Evolutionary conservation across 2,888 invertebrate species (phyloP).

Genomic region (Aphidoletes aphidimyza): DNA sequence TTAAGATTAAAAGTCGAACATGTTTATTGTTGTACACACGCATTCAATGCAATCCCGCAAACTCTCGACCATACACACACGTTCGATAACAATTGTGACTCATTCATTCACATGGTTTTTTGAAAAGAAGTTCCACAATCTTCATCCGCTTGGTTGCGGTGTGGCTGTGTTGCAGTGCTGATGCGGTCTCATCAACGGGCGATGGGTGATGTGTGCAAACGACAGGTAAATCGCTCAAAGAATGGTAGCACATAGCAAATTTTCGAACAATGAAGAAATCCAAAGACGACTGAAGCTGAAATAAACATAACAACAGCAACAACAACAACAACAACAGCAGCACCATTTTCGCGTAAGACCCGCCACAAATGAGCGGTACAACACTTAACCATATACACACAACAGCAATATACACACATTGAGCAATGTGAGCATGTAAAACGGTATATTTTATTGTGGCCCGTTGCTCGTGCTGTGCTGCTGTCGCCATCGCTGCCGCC

Average conservation of each 20-base stretch:
- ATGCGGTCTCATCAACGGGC: not conserved
- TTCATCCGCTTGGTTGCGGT: not conserved
- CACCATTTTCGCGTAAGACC: conserved; percentile 4
- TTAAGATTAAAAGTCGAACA: not conserved
- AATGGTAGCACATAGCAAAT: not conserved
- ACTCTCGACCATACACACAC: not conserved
- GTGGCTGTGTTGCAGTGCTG: not conserved
- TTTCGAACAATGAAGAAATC: conserved; percentile 25
- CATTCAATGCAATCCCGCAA: not conserved
- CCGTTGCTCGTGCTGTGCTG: not conserved
- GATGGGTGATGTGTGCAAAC: not conserved
- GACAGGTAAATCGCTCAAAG: not conserved
- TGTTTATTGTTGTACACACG: not conserved
- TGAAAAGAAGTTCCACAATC: not conserved
- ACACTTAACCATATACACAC: not conserved
- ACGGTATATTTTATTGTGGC: conserved; percentile 39
- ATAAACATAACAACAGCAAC: not conserved
- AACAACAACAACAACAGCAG: conserved; percentile 32
- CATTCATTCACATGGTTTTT: conserved; percentile 12
- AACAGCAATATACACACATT: too few relatives aligned
- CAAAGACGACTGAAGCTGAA: not conserved
- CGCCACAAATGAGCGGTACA: conserved; percentile 14
- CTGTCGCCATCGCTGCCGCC: not conserved
- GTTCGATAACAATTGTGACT: not conserved
- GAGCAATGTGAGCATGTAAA: not conserved